A percentile compares a stretch with the other conserved stretches of the same genome.
Conservation (phyloP, 2,888 invertebrate species). For the Miltochrista miniata region DNA sequence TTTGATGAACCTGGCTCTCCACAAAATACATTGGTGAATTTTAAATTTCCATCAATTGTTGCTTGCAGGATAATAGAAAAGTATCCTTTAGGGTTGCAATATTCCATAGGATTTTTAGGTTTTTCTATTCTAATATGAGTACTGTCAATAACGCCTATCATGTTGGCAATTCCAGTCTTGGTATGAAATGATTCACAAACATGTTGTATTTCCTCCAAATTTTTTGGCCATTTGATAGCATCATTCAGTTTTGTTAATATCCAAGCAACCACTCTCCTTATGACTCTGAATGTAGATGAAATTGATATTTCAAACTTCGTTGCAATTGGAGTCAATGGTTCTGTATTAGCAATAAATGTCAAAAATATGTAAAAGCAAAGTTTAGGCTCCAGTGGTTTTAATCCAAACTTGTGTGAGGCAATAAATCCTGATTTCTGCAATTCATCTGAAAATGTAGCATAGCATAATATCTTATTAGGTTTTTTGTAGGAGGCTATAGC, state of each 20-base stretch:
- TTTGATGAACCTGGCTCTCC: constrained; percentile 65
- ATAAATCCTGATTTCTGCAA: constrained; percentile 63
- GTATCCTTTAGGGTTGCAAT: constrained; percentile 62
- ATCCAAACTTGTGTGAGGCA: constrained; percentile 62
- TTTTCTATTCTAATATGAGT: constrained; percentile 64
- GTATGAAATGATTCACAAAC: constrained; percentile 52
- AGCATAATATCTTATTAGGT: not conserved
- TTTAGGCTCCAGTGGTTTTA: constrained; percentile 63
- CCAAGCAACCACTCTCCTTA: constrained; percentile 64
- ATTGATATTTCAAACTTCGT: constrained; percentile 65
- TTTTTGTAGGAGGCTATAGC: too few species aligned
- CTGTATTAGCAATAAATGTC: constrained; percentile 60
- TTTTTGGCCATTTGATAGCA: constrained; percentile 60
- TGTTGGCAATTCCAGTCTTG: constrained; percentile 58
- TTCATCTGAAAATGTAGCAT: constrained; percentile 66
- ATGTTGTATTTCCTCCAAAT: constrained; percentile 46
- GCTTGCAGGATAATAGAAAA: constrained; percentile 62
- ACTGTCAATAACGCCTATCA: constrained; percentile 61
- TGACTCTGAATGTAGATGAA: constrained; percentile 64
- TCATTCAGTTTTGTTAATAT: constrained; percentile 61
- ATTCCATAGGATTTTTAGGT: constrained; percentile 60
- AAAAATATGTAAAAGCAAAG: constrained; percentile 66
- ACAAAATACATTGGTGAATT: constrained; percentile 64
- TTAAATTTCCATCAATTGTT: constrained; percentile 57
- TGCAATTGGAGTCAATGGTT: constrained; percentile 63